Evolutionary conservation across 1,140 invertebrate genomes (phyloP).

Genomic region (Drosophila ironensis): DNA sequence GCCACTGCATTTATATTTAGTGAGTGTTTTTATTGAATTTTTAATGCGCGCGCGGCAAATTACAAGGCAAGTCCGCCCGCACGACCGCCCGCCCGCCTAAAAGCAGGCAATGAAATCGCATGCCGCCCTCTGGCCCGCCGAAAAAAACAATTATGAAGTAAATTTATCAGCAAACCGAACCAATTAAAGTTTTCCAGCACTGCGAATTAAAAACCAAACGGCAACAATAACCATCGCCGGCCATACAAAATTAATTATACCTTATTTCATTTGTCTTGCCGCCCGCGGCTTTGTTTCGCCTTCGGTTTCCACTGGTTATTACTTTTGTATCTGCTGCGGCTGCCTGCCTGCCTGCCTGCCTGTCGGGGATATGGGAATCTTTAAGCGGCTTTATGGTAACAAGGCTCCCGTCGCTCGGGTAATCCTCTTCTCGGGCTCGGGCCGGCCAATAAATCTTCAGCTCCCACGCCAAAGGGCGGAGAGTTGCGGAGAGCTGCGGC

Average conservation of each 20-base stretch:
- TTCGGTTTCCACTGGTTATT: too few species aligned
- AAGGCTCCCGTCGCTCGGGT: conserved; percentile 51
- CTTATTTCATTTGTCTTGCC: conserved; percentile 39
- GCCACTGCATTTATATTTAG: conserved; percentile 52
- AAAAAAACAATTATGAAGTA: conserved; percentile 38
- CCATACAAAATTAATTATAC: conserved; percentile 45
- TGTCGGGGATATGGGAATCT: conserved; percentile 53
- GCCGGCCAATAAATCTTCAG: conserved; percentile 40
- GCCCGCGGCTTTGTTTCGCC: conserved; percentile 7
- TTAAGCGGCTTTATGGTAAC: conserved; percentile 65
- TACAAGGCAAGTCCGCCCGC: conserved; percentile 15
- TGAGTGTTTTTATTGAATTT: conserved; percentile 62
- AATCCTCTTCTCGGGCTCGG: conserved; percentile 51
- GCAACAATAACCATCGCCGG: conserved; percentile 25
- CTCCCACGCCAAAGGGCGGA: too few species aligned
- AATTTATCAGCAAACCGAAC: conserved; percentile 24
- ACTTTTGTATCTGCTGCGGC: too few species aligned
- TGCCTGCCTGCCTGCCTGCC: too few species aligned
- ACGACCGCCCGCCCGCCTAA: conserved; percentile 16
- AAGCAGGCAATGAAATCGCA: conserved; percentile 50
- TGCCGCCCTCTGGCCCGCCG: background rate
- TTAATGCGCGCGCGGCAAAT: conserved; percentile 37
- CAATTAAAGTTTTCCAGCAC: conserved; percentile 37
- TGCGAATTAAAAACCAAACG: conserved; percentile 26
- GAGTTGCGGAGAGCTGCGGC: too few species aligned